A percentile compares a stretch with the other conserved stretches of the same genome.
These are phyloP conservation scores for Labia minor DNA, from an alignment of 2,888 invertebrate species.

Conservation along the genomic window DNA sequence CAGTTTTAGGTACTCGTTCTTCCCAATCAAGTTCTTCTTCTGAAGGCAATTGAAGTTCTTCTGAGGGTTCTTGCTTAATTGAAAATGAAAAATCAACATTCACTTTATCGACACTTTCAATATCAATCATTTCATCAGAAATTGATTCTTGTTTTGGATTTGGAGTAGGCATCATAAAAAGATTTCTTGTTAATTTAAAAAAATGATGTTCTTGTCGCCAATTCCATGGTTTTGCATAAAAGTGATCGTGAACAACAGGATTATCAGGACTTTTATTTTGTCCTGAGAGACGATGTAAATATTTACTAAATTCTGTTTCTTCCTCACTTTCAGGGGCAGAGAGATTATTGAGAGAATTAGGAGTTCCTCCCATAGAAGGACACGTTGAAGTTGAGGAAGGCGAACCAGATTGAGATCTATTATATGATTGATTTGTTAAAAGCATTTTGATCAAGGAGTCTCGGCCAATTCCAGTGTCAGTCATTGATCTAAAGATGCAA, in stretches of 20 bases:
- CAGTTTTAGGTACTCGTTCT: constrained; percentile 29
- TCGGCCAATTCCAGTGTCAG: neutral
- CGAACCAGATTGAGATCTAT: neutral
- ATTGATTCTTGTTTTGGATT: neutral
- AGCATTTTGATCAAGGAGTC: neutral
- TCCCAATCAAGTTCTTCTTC: neutral
- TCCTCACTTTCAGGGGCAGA: neutral
- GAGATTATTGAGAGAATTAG: neutral
- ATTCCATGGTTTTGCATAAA: constrained; percentile 60
- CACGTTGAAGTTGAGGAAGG: neutral
- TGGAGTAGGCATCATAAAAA: constrained; percentile 30
- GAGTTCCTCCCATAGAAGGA: neutral
- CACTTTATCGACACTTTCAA: neutral
- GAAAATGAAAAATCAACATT: neutral
- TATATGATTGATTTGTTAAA: neutral
- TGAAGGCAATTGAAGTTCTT: neutral
- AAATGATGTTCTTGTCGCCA: constrained; percentile 53
- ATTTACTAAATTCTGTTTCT: constrained; percentile 32
- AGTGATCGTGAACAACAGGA: constrained; percentile 52
- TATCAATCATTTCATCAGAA: neutral
- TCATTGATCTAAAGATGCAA: neutral
- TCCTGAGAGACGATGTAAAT: constrained; percentile 34
- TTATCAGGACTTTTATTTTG: constrained; percentile 27
- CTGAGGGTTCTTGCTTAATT: neutral
- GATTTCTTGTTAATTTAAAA: constrained; percentile 41